These are phyloP conservation scores for Acrobasis repandana DNA, from an alignment of 2,888 invertebrate genomes.

Conservation along the genomic window DNA sequence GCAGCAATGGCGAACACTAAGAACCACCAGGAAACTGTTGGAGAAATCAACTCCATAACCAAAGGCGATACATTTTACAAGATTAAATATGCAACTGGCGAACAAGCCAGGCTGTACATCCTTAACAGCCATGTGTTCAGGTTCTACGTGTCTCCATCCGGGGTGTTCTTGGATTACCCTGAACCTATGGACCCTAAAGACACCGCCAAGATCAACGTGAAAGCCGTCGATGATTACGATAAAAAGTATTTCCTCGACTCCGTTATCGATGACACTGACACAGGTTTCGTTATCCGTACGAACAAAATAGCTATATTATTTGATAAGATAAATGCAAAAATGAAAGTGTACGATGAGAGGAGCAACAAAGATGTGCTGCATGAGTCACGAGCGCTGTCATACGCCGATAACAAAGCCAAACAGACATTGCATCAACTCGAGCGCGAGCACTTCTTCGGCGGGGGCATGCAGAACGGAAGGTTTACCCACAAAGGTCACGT, in stretches of 20 bases:
- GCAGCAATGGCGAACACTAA: not conserved
- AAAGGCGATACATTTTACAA: slow-evolving; percentile 54
- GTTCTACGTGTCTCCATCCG: slow-evolving; percentile 68
- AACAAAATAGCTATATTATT: slow-evolving; percentile 59
- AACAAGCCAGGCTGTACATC: slow-evolving; percentile 58
- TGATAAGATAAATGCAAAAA: slow-evolving; percentile 57
- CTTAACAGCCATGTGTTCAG: slow-evolving; percentile 68
- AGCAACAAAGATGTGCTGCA: slow-evolving; percentile 57
- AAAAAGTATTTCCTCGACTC: slow-evolving; percentile 55
- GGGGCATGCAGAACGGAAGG: slow-evolving; percentile 76
- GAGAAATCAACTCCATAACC: slow-evolving; percentile 43
- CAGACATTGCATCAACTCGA: slow-evolving; percentile 54
- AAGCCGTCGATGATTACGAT: slow-evolving; percentile 57
- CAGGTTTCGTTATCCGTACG: slow-evolving; percentile 52
- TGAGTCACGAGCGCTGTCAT: slow-evolving; percentile 55
- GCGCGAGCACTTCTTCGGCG: slow-evolving; percentile 70
- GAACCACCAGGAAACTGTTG: not conserved
- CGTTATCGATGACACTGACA: slow-evolving; percentile 41
- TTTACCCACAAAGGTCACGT: slow-evolving; percentile 68
- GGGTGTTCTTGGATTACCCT: slow-evolving; percentile 63
- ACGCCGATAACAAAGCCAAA: slow-evolving; percentile 44
- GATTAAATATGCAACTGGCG: slow-evolving; percentile 57
- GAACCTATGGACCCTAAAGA: slow-evolving; percentile 57
- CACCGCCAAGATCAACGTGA: slow-evolving; percentile 60
- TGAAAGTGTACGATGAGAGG: slow-evolving; percentile 58